These are phyloP conservation scores for Acrocephalus arundinaceus DNA, from an alignment of 2,113 vertebrate genomes.

Conservation along the genomic window DNA sequence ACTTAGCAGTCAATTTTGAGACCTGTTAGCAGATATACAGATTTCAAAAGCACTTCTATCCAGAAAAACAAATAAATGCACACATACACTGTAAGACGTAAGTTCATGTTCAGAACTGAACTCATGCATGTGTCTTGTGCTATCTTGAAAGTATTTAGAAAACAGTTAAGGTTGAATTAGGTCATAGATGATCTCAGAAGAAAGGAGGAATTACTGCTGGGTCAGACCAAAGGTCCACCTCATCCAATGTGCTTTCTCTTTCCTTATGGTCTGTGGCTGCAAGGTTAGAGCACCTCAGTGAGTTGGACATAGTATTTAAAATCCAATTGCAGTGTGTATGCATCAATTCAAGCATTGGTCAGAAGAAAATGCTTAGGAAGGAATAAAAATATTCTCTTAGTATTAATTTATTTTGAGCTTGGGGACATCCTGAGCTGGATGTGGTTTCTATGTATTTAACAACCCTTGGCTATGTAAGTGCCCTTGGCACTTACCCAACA, in stretches of 20 bases:
- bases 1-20: neutral
- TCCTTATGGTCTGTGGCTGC: neutral
- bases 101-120: neutral
- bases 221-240: neutral
- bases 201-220: neutral
- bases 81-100: neutral
- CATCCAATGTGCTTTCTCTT: neutral
- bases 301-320: neutral
- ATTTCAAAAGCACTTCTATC: neutral
- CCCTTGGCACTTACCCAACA: neutral
- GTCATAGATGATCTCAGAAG: neutral
- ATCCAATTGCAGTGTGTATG: neutral
- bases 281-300: neutral
- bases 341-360: neutral
- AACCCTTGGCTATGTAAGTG: neutral
- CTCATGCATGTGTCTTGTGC: neutral
- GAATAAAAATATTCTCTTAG: constrained; percentile 31
- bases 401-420: constrained; percentile 38
- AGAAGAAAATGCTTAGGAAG: constrained; percentile 7
- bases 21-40: neutral
- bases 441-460: constrained; percentile 11
- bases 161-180: neutral
- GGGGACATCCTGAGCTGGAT: constrained; percentile 24
- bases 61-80: neutral
- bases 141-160: neutral